These are phyloP conservation scores for Catostomus latipinnis DNA, from an alignment of 2,797 vertebrate species.

Conservation along the genomic window DNA sequence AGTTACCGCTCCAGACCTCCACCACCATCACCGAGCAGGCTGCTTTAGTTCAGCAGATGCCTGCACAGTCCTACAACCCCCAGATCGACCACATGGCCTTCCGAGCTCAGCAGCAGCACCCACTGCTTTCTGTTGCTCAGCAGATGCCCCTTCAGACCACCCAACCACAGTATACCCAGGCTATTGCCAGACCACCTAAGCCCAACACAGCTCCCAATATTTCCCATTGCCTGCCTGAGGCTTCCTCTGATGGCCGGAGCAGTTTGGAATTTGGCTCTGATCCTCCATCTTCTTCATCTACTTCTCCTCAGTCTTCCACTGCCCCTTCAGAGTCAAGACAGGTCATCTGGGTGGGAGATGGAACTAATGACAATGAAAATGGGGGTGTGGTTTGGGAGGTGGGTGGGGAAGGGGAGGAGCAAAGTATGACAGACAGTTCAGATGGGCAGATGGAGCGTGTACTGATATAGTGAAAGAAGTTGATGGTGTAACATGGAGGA, in stretches of 20 bases:
- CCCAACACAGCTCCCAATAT: constrained; percentile 7
- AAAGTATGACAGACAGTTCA: constrained; percentile 64
- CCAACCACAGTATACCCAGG: constrained; percentile 62
- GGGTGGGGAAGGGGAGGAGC: constrained; percentile 52
- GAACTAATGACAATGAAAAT: constrained; percentile 46
- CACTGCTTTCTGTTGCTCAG: constrained; percentile 70
- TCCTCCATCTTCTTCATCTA: constrained; percentile 60
- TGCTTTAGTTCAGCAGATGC: constrained; percentile 78
- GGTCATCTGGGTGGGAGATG: constrained; percentile 69
- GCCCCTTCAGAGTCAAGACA: constrained; percentile 65
- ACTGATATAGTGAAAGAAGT: constrained; percentile 65
- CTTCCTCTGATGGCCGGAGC: constrained; percentile 63
- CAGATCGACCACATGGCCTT: constrained; percentile 83
- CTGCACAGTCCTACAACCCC: constrained; percentile 78
- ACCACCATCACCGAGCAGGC: constrained; percentile 82
- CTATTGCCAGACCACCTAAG: constrained; percentile 57
- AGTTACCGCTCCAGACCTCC: constrained; percentile 72
- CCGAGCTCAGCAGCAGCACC: constrained; percentile 76
- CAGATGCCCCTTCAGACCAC: constrained; percentile 67
- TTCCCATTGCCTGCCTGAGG: constrained; percentile 42
- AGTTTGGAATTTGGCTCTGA: constrained; percentile 49
- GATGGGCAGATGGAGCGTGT: constrained; percentile 69
- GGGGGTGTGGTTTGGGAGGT: constrained; percentile 62
- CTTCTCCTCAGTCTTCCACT: constrained; percentile 57
- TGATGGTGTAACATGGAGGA: constrained; percentile 16